phyloP scores from a whole-genome alignment of 2,113 vertebrate species.

The Crotophaga sulcirostris region DNA sequence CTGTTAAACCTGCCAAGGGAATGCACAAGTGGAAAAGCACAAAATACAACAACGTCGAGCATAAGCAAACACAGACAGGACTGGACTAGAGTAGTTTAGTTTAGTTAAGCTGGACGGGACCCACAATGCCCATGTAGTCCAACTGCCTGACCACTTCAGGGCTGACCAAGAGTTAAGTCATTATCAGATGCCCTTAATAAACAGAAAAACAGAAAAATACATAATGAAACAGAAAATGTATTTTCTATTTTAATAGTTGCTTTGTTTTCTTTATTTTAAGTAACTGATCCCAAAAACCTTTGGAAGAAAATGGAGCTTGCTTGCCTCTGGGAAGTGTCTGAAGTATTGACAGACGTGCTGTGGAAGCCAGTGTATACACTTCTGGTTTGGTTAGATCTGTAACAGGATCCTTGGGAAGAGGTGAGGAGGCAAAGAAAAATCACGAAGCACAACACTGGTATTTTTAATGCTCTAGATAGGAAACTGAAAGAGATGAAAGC shows the following conservation, averaged over 20 bases:
- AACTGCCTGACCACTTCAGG: not conserved
- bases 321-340: not conserved
- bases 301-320: not conserved
- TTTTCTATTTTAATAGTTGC: not conserved
- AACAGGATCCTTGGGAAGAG: not conserved
- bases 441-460: not conserved
- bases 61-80: not conserved
- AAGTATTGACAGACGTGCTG: not conserved
- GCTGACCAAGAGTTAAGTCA: not conserved
- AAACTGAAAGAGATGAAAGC: not conserved
- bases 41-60: not conserved
- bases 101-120: not conserved
- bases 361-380: not conserved
- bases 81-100: too few species aligned
- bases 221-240: not conserved
- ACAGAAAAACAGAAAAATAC: not conserved
- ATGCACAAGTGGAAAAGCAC: not conserved
- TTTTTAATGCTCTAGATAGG: not conserved
- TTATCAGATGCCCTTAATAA: not conserved
- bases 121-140: not conserved
- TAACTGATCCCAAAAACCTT: not conserved
- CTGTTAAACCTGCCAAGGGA: not conserved
- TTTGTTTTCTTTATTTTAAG: not conserved
- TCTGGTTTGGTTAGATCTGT: not conserved
- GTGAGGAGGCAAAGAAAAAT: slow-evolving; percentile 5